These are phyloP conservation scores for Malurus splendens DNA, from an alignment of 2,797 vertebrate genomes.

Conservation along the genomic window DNA sequence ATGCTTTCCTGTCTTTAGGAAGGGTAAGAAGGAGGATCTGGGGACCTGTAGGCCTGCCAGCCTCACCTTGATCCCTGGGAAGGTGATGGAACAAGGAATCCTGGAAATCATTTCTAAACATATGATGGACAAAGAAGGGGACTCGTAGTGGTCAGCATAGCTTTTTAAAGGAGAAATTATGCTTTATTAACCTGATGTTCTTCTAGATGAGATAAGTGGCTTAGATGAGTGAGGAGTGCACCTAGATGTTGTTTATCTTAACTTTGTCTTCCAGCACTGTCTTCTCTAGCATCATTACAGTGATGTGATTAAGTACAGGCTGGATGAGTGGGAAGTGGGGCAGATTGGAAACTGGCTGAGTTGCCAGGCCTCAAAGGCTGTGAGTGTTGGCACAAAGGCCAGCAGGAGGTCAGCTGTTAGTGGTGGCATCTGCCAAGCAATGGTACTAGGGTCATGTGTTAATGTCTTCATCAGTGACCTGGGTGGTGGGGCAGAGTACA, in stretches of 20 bases:
- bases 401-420: background rate
- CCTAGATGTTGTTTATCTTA: background rate
- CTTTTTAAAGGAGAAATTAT: background rate
- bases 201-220: background rate
- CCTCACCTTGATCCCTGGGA: background rate
- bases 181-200: background rate
- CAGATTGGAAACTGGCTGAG: background rate
- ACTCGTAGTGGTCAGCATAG: accelerated
- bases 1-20: background rate
- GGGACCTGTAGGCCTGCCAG: background rate
- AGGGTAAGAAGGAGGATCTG: background rate
- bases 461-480: background rate
- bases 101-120: background rate
- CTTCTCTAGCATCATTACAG: background rate
- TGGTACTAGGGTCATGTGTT: accelerated
- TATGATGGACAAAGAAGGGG: background rate
- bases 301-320: background rate
- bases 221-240: background rate
- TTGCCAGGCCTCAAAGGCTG: background rate
- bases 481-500: background rate
- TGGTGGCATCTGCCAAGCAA: background rate
- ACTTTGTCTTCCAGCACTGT: background rate
- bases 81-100: background rate
- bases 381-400: accelerated
- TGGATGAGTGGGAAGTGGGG: background rate